Evolutionary conservation across 2,113 vertebrate species (phyloP).

Genomic region (Anolis carolinensis): DNA sequence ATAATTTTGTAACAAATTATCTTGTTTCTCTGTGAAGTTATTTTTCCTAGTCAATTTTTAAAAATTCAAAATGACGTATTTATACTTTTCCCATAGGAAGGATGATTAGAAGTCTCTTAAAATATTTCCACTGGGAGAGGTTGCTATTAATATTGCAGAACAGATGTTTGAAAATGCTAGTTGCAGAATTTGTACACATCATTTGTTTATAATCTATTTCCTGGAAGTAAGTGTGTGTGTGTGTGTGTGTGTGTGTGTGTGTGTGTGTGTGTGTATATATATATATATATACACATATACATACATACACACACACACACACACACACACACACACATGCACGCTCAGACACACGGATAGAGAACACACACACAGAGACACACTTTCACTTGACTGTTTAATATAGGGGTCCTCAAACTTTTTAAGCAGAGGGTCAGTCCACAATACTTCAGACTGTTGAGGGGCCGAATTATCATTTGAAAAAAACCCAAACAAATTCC

Average conservation of each 20-base stretch:
- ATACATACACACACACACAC: neutral
- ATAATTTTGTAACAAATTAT: neutral
- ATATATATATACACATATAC: too few relatives aligned
- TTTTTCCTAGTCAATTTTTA: neutral
- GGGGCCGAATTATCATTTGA: too few relatives aligned
- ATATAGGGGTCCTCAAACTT: too few relatives aligned
- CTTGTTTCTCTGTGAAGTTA: neutral
- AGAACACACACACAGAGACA: neutral
- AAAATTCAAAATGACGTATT: neutral
- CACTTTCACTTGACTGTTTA: neutral
- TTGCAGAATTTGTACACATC: neutral
- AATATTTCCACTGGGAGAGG: neutral
- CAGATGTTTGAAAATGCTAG: neutral
- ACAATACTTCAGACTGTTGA: too few relatives aligned
- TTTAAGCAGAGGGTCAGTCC: too few relatives aligned
- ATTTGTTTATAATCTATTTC: neutral
- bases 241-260: too few relatives aligned
- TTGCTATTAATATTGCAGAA: neutral
- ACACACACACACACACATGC: too few relatives aligned
- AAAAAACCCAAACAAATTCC: too few relatives aligned
- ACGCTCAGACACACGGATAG: too few relatives aligned
- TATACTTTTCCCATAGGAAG: neutral
- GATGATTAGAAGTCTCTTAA: neutral
- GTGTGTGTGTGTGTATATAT: too few relatives aligned
- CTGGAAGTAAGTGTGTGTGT: too few relatives aligned